These are phyloP conservation scores for Boleophthalmus pectinirostris DNA, from an alignment of 2,113 vertebrate genomes.

Conservation along the genomic window DNA sequence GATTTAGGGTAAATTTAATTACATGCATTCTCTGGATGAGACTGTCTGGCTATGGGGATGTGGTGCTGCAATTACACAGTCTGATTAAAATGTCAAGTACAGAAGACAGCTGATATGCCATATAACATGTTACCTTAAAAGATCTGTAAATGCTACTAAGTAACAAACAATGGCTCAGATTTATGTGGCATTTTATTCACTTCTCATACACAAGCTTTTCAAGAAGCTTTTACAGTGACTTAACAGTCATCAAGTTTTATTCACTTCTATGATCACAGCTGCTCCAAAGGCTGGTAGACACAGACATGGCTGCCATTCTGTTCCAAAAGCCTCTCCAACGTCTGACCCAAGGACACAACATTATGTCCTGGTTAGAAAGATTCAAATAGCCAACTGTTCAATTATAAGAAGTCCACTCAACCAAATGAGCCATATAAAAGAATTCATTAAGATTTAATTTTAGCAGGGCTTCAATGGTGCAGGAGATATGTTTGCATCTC, in stretches of 20 bases:
- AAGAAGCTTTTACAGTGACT: not conserved
- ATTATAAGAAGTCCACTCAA: not conserved
- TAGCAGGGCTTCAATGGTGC: not conserved
- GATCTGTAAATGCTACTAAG: conserved; percentile 25
- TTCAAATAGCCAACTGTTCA: not conserved
- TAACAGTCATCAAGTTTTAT: not conserved
- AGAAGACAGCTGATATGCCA: conserved; percentile 44
- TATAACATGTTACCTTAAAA: conserved; percentile 29
- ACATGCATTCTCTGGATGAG: conserved; percentile 76
- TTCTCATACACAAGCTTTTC: not conserved
- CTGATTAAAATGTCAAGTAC: conserved; percentile 72
- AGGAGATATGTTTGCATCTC: conserved; percentile 28
- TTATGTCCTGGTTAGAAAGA: not conserved
- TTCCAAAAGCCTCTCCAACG: not conserved
- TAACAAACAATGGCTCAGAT: not conserved
- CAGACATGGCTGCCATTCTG: not conserved
- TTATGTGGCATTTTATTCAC: not conserved
- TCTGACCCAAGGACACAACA: not conserved
- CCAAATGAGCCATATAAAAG: not conserved
- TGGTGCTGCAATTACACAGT: conserved; percentile 64
- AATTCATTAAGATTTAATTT: not conserved
- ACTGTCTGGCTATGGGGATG: conserved; percentile 65
- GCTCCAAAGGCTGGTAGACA: not conserved
- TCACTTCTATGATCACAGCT: not conserved
- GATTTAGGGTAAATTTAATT: conserved; percentile 82